Percentiles rank a stretch among this genome's conserved stretches.
Conservation (phyloP, 2,888 invertebrate genomes). For the Phytoseiulus persimilis region DNA sequence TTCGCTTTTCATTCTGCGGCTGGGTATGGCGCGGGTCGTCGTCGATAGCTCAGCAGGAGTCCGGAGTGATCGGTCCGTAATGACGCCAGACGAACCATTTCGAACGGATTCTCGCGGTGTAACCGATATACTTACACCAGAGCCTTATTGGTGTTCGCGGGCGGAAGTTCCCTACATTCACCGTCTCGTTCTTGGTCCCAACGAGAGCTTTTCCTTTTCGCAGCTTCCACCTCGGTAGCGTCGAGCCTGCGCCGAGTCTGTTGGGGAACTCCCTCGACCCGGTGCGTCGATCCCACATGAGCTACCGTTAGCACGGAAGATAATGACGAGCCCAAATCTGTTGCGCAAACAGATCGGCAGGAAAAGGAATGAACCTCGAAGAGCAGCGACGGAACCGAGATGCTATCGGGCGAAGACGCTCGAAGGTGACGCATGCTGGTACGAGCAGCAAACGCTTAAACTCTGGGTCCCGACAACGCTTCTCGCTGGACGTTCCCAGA, state of each 20-base stretch:
- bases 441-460: not conserved
- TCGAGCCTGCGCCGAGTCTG: too few relatives aligned
- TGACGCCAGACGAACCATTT: not conserved
- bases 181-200: too few relatives aligned
- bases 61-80: not conserved
- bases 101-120: not conserved
- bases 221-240: not conserved
- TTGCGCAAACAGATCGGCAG: not conserved
- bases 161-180: not conserved
- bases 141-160: not conserved
- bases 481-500: not conserved
- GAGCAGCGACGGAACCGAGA: not conserved
- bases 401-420: not conserved
- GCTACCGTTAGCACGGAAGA: not conserved
- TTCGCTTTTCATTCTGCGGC: not conserved
- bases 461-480: not conserved
- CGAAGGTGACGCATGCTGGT: not conserved
- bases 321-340: not conserved
- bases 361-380: not conserved
- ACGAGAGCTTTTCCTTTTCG: too few relatives aligned
- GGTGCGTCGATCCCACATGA: not conserved
- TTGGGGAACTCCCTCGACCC: not conserved
- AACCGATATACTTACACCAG: not conserved
- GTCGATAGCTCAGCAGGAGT: not conserved
- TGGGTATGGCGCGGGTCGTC: not conserved